Percentiles rank a stretch among this genome's conserved stretches.
Evolutionary conservation across 2,888 invertebrate species (phyloP).

Genomic region (Metopia argyrocephala): DNA sequence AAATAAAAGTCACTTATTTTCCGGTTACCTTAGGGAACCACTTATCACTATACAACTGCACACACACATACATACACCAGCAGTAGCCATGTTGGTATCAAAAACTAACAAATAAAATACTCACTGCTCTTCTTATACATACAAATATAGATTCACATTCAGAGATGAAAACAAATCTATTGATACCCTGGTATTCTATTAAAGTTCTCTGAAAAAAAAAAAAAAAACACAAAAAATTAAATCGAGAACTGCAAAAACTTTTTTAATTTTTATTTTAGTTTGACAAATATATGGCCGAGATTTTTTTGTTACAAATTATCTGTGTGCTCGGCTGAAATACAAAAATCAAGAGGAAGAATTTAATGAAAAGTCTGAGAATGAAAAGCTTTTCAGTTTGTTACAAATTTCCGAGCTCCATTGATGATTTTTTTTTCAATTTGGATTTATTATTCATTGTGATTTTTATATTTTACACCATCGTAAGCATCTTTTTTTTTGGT

Average conservation of each 20-base stretch:
- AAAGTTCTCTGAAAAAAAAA: background rate
- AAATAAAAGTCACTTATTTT: constrained; percentile 44
- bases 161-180: background rate
- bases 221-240: background rate
- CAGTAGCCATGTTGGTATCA: background rate
- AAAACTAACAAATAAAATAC: background rate
- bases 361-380: too few species aligned
- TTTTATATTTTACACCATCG: too few species aligned
- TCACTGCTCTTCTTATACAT: background rate
- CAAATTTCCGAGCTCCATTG: too few species aligned
- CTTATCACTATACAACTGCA: constrained; percentile 33
- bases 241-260: background rate
- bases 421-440: too few species aligned
- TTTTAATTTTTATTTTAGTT: background rate
- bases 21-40: constrained; percentile 49
- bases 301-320: background rate
- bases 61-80: background rate
- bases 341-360: background rate
- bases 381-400: too few species aligned
- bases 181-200: background rate
- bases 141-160: background rate
- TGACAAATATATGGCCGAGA: background rate
- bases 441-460: too few species aligned
- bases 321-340: background rate
- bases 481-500: too few species aligned